Base-by-base conservation (phyloP, 2,888 invertebrate genomes). In the Phortica magna region DNA sequence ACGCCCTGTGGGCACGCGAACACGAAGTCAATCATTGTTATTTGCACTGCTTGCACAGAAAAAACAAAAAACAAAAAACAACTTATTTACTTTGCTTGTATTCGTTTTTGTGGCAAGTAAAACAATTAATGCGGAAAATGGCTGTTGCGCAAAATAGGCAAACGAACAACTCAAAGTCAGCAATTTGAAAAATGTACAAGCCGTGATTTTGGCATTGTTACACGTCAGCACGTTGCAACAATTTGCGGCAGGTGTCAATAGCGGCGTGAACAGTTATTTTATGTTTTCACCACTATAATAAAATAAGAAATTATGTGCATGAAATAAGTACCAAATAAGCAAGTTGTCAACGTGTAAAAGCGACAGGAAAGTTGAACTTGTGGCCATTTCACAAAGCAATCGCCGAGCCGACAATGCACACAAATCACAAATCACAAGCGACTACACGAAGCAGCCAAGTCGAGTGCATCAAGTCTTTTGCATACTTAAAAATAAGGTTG, bases 1-100 rank as follows among this genome's bases (percentile, higher is more conserved):
- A 31, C 31, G 31, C 31, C 31, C 31, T 31, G 31, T 31, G 31
- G 31, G 31, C 31, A 31, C 76, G 31, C 74, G 42, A n/a, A 57
- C 84, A 85, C 84, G 84, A 83, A 77, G 31, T 4, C 79, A 77
- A 83, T 85, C 87, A 81, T 85, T 87, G 83, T 81, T 88, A 87
- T 88, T 87, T 80, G 82, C 81, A 75, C 77, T 80, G 85, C 71
- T 85, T 87, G 87, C 82, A 85, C 81, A 31, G 3, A 1, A 1
- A 31, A 31, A 31, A 0, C 0, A 2, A 1, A 31, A 31, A 31
- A 0, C 0, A 2, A 31, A 31, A 31, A 0, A 31, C 31, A 31
- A 31, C 5, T 31, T 31, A 31, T 31, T 31, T 31, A 31, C 31
- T 31, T 31, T 31, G 3, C 31, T 31, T 31, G 31, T 31, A 31